Base-by-base conservation (phyloP, 64 coral and sea anemone genomes). In the Porites australiensis region DNA sequence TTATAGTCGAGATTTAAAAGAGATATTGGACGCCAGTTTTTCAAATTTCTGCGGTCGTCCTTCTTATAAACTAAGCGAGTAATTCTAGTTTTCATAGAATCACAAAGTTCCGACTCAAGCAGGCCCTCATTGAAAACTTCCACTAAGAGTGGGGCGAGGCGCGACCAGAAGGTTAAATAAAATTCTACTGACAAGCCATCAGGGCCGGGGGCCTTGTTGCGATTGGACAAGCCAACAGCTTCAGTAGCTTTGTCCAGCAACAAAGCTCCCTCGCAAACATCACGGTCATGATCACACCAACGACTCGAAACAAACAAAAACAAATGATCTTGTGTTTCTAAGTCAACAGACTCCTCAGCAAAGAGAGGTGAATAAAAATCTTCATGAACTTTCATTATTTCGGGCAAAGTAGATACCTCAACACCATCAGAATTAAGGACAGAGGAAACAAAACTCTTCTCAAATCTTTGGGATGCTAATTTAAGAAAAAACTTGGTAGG, bases 11-110 rank as follows among this genome's bases (percentile, higher is more conserved):
- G 18, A 8, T 88, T 88, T 0, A 88, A 51, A 2, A 88, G 50
- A 27, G 15, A 75, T 2, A 88, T 88, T 0, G 86, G 86, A 1
- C 86, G 67, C 86, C 86, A 88, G 14, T 88, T 88, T 47, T 75
- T 75, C 8, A 75, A 50, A 49, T 50, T 37, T 74, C 47, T 74
- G 4, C 15, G 4, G 13, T 74, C 71, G 13, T 23, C 45, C 14
- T 75, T 75, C 13, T 75, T 50, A 50, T 15, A 75, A 49, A 75
- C 43, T 4, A 75, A 47, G 4, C 73, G 7, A 3, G 73, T 75
- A 4, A 6, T 18, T 2, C 73, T 75, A 3, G 3, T 18, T 18
- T 75, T 75, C 73, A 75, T 50, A 16, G 73, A 50, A 2, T 75
- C 73, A 15, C 2, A 2, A 7, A 75, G 44, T 13, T 49, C 46